phyloP scores from a whole-genome alignment of 2,888 invertebrate species.

The Drosophila histrio region DNA sequence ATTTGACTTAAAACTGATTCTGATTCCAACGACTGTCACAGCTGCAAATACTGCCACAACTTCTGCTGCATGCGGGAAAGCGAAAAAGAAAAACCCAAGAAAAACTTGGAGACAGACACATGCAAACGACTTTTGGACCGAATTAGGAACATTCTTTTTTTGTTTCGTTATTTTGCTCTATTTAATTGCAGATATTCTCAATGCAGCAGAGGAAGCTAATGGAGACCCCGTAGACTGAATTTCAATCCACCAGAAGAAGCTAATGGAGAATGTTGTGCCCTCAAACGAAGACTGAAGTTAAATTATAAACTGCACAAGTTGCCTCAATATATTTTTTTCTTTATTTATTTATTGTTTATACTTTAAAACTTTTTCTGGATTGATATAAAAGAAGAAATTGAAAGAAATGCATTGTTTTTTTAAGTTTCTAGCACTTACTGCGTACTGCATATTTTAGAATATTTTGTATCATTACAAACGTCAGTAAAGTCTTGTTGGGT shows the following conservation, averaged over 20 bases:
- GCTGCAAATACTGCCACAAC: constrained; percentile 26
- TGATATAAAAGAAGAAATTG: not conserved
- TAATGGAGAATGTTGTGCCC: not conserved
- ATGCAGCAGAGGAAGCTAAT: not conserved
- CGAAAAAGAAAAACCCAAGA: not conserved
- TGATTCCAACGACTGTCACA: constrained; percentile 26
- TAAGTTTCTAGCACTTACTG: not conserved
- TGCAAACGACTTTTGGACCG: constrained; percentile 12
- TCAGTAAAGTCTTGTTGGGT: too few relatives aligned
- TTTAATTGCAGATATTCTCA: constrained; percentile 7
- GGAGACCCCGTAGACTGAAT: not conserved
- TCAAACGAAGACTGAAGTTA: not conserved
- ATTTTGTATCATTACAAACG: too few relatives aligned
- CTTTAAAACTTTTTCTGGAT: not conserved
- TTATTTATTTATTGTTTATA: not conserved
- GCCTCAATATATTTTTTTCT: not conserved
- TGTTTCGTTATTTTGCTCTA: constrained; percentile 12
- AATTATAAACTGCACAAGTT: not conserved
- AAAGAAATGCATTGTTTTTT: not conserved
- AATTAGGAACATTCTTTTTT: constrained; percentile 26
- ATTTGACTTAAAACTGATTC: not conserved
- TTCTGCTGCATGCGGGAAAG: not conserved
- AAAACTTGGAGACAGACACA: constrained; percentile 2
- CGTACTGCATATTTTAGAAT: not conserved
- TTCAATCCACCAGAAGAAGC: not conserved